Conservation (phyloP, 2,113 vertebrate genomes). For the Recurvirostra avosetta region DNA sequence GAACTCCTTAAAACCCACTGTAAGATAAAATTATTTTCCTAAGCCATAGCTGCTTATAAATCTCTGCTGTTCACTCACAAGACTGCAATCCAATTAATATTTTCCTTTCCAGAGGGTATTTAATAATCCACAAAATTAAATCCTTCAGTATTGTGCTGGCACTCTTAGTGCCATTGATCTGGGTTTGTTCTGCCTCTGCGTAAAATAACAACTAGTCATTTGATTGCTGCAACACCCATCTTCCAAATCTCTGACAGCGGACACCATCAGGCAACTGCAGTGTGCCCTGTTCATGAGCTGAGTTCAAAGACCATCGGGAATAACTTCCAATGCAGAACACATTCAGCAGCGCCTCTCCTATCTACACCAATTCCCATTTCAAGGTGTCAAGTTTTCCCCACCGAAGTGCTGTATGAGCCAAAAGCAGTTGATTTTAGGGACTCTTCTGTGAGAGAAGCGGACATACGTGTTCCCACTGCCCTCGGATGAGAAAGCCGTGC, state of each 20-base stretch:
- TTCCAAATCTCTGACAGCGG: neutral
- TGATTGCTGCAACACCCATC: neutral
- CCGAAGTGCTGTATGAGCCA: neutral
- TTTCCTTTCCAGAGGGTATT: conserved; percentile 53
- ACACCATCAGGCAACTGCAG: accelerated
- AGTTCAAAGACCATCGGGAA: neutral
- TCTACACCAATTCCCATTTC: accelerated
- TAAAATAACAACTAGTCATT: neutral
- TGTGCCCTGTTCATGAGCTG: accelerated
- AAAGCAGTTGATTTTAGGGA: neutral
- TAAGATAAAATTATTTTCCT: neutral
- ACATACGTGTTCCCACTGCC: neutral
- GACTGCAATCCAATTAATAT: conserved; percentile 50
- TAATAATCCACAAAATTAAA: conserved; percentile 56
- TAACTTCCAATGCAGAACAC: accelerated
- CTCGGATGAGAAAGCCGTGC: neutral
- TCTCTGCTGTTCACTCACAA: neutral
- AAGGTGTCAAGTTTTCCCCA: neutral
- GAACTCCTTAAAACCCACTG: neutral
- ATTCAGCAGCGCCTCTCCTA: neutral
- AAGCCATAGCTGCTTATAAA: neutral
- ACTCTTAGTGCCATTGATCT: neutral
- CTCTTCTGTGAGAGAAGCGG: neutral
- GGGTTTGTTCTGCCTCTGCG: neutral
- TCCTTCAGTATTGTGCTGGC: neutral